Evolutionary conservation across 2,888 invertebrate species (phyloP).

Genomic region (Plusia festucae): DNA sequence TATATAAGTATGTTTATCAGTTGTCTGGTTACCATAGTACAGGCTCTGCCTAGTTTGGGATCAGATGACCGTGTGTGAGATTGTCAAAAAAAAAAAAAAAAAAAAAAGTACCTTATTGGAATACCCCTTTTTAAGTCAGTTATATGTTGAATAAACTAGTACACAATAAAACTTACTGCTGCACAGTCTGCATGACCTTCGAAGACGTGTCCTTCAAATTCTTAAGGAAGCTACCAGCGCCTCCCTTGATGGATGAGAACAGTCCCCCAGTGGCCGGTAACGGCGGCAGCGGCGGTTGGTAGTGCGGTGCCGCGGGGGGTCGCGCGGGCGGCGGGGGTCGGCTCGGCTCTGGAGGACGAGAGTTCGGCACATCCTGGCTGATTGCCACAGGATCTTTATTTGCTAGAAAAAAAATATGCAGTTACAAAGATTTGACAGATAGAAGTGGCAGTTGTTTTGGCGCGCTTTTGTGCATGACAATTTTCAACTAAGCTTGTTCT

Average conservation of each 20-base stretch:
- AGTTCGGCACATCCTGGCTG: conserved; percentile 70
- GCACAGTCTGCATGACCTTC: conserved; percentile 99
- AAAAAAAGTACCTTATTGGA: too few species aligned
- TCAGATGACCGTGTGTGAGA: too few species aligned
- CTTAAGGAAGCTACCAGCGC: conserved; percentile 97
- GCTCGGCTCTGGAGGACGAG: conserved; percentile 78
- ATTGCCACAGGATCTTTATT: conserved; percentile 71
- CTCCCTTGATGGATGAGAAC: conserved; percentile 96
- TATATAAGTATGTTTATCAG: too few species aligned
- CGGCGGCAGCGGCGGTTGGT: conserved; percentile 70
- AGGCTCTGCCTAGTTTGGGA: too few species aligned
- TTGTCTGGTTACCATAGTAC: too few species aligned
- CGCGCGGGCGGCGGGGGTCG: conserved; percentile 75
- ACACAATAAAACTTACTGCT: conserved; percentile 93
- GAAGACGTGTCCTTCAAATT: conserved; percentile 98
- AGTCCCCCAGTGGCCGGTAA: conserved; percentile 88
- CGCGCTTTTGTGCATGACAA: not conserved
- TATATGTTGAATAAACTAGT: too few species aligned
- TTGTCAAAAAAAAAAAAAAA: too few species aligned
- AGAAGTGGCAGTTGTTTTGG: not conserved
- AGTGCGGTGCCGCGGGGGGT: conserved; percentile 75
- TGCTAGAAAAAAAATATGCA: conserved; percentile 66
- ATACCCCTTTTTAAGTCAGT: too few species aligned
- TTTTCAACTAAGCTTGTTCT: not conserved
- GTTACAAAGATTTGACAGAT: not conserved